These are phyloP conservation scores for Semotilus atromaculatus DNA, from an alignment of 2,797 vertebrate species.

Conservation along the genomic window DNA sequence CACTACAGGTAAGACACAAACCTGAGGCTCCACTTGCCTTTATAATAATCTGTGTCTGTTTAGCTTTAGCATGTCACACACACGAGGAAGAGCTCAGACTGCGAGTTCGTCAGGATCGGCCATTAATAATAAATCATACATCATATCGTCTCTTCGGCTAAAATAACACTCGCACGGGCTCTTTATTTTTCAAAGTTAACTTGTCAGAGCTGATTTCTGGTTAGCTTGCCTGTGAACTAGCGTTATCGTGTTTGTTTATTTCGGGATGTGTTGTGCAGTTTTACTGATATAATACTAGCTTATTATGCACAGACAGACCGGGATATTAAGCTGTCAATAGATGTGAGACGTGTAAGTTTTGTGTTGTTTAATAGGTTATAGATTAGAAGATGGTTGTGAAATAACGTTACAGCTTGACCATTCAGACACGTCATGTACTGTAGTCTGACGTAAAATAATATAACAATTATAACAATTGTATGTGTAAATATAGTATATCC, in stretches of 20 bases:
- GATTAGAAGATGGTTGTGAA: not conserved
- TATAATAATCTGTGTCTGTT: not conserved
- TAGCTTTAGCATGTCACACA: conserved; percentile 32
- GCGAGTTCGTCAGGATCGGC: not conserved
- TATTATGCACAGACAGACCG: not conserved
- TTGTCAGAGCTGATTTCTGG: not conserved
- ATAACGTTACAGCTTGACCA: not conserved
- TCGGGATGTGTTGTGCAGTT: not conserved
- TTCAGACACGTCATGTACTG: too few species aligned
- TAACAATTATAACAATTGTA: too few species aligned
- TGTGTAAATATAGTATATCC: not conserved
- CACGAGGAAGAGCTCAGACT: not conserved
- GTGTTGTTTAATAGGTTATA: not conserved
- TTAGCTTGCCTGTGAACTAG: not conserved
- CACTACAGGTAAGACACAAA: conserved; percentile 13
- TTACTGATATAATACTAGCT: not conserved
- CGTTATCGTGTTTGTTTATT: not conserved
- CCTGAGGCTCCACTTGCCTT: not conserved
- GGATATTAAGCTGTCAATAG: not conserved
- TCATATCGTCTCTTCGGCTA: not conserved
- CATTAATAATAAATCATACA: not conserved
- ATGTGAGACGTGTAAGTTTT: not conserved
- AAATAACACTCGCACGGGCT: not conserved
- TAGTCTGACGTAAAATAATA: not conserved
- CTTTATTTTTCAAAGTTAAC: not conserved